Base-by-base conservation (phyloP, 2,888 invertebrate species). In the Heliconius ethilla region DNA sequence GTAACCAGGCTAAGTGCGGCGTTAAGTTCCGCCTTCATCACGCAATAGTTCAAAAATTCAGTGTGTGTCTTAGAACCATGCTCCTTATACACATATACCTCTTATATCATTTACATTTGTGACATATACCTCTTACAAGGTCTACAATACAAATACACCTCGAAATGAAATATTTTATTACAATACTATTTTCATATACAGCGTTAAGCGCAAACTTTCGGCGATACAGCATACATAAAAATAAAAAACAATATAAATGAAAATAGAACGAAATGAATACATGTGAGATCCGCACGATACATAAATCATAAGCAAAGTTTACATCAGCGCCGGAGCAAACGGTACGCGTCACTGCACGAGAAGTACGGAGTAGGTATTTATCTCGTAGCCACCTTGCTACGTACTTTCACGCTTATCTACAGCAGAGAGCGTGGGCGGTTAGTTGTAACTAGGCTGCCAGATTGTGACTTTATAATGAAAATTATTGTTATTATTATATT, bases 301-400 rank as follows among this genome's bases (percentile, higher is more conserved):
- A 72, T 73, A 77, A 76, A 77, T 77, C 77, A 73, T 55, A 55
- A 55, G 40, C 29, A 51, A 27, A 74, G 66, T 66, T 77, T 63
- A 59, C 55, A 73, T 72, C 55, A 73, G 73, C 66, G 72, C 40
- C 51, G 59, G 73, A 73, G 65, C 51, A 67, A 40, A 73, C 55
- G 27, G 40, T 55, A 59, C 72, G 66, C 77, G 74, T 74, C 45
- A 74, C 63, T 37, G 63, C 27, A 25, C 25, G 22, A 63, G 40
- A 62, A 25, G 40, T 29, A 74, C 5, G 18, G 11, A 27, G 13
- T 40, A 40, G 40, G 40, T 18, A 45, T 29, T 29, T 25, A 63
- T 22, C 11, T 25, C 62, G 63, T 74, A 45, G 74, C 63, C 40
- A 15, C 63, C 25, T 74, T 65, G 74, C 63, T 45, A 29, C 72